phyloP scores from a whole-genome alignment of 1,140 invertebrate species.

The Mesaphorura yosii region DNA sequence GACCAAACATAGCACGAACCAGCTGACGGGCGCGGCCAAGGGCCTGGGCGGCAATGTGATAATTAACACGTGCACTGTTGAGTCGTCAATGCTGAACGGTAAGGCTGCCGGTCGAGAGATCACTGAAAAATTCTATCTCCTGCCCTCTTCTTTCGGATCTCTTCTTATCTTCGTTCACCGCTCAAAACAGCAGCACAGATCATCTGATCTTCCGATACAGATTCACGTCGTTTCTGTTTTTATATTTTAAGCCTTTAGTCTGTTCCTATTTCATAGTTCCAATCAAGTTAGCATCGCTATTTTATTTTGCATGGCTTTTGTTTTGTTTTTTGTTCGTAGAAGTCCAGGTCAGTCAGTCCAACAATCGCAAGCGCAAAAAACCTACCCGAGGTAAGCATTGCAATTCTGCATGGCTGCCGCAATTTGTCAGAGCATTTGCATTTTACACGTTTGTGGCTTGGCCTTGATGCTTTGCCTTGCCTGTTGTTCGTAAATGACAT shows the following conservation, averaged over 20 bases:
- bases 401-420: neutral
- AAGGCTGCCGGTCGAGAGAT: no score
- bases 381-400: slow-evolving; percentile 50
- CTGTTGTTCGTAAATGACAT: no score
- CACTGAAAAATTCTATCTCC: no score
- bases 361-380: slow-evolving; percentile 61
- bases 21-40: no score
- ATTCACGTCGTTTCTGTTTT: slow-evolving; percentile 4
- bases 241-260: no score
- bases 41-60: no score
- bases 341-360: slow-evolving; percentile 22
- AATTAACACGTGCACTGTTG: neutral
- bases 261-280: neutral
- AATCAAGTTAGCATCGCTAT: no score
- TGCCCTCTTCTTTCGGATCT: no score
- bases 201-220: no score
- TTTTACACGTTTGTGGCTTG: neutral
- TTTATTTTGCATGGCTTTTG: slow-evolving; percentile 15
- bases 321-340: slow-evolving; percentile 16
- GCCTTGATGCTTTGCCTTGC: neutral
- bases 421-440: no score
- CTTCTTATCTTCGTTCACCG: no score
- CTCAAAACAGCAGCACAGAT: no score
- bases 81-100: neutral
- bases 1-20: slow-evolving; percentile 27